Evolutionary conservation across 2,113 vertebrate species (phyloP).

Genomic region (Notothenia rossii): DNA sequence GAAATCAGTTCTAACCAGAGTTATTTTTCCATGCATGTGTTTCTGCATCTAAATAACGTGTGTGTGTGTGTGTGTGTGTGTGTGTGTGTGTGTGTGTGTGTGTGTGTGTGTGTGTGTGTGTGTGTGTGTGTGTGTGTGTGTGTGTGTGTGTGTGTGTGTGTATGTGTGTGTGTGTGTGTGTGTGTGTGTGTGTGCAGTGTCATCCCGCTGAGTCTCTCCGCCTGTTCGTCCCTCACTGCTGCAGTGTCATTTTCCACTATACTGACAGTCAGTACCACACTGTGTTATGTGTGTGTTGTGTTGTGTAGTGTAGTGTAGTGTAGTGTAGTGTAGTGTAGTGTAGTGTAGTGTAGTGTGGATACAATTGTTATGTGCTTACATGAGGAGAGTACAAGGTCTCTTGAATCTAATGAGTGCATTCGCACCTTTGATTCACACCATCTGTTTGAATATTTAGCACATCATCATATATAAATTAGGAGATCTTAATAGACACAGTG

Average conservation of each 20-base stretch:
- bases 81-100: constrained; percentile 51
- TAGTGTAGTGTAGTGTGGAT: neutral
- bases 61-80: constrained; percentile 49
- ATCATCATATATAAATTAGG: neutral
- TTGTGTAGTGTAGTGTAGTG: neutral
- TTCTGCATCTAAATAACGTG: constrained; percentile 17
- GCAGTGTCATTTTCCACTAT: constrained; percentile 91
- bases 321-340: constrained; percentile 3
- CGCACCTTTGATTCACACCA: neutral
- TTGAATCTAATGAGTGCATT: constrained; percentile 19
- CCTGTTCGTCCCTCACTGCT: constrained; percentile 96
- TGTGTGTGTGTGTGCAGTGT: constrained; percentile 85
- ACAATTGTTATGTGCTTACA: constrained; percentile 2
- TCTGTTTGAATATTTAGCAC: neutral
- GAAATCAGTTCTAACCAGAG: neutral
- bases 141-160: constrained; percentile 51
- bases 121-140: constrained; percentile 62
- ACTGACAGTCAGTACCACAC: constrained; percentile 91
- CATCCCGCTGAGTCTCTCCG: constrained; percentile 94
- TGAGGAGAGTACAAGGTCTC: neutral
- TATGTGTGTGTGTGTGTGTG: constrained; percentile 47
- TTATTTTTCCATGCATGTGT: constrained; percentile 27
- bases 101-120: constrained; percentile 61
- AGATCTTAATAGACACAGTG: neutral
- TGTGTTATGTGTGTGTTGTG: constrained; percentile 27